Percentiles rank a stretch among this genome's conserved stretches.
phyloP scores from a whole-genome alignment of 2,797 vertebrate species.

The Pantherophis vulpinus region DNA sequence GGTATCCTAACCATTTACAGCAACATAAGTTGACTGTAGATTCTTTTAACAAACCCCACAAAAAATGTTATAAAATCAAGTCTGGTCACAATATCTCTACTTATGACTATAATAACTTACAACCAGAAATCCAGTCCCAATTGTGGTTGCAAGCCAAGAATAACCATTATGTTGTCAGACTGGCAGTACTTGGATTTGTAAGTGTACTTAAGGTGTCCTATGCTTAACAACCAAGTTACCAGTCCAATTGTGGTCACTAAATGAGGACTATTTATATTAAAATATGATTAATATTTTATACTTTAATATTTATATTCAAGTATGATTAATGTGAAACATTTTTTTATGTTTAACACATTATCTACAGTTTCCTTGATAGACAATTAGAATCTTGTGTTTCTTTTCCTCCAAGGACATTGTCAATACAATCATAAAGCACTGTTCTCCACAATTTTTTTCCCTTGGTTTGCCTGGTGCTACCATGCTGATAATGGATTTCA shows the following conservation, averaged over 20 bases:
- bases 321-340: background rate
- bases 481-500: slow-evolving; percentile 97
- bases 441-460: slow-evolving; percentile 96
- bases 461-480: slow-evolving; percentile 96
- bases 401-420: slow-evolving; percentile 88
- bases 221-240: background rate
- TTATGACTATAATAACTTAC: background rate
- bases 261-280: background rate
- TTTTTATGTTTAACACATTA: background rate
- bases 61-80: background rate
- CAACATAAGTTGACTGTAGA: background rate
- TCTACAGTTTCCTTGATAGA: background rate
- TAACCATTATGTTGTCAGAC: background rate
- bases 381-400: background rate
- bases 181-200: background rate
- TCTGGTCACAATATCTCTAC: background rate
- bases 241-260: background rate
- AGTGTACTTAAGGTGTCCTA: background rate
- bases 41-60: background rate
- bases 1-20: background rate
- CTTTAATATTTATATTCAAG: background rate
- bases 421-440: slow-evolving; percentile 99
- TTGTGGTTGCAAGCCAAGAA: background rate
- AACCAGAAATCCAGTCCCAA: background rate
- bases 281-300: background rate